These are phyloP conservation scores for Spea multiplicata DNA, from an alignment of 2,113 vertebrate genomes.

Conservation along the genomic window DNA sequence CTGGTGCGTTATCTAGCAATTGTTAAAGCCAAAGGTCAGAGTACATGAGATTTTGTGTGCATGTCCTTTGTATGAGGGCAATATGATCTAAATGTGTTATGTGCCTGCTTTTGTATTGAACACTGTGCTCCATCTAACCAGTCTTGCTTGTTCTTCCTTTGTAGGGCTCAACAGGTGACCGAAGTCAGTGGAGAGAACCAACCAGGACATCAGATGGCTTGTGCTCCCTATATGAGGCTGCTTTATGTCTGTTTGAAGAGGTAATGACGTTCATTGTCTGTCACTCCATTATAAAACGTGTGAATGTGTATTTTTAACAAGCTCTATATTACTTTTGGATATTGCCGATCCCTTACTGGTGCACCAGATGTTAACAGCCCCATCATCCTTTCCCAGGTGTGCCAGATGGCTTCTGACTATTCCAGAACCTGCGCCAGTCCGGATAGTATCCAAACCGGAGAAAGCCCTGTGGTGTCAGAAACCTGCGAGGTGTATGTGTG, in stretches of 20 bases:
- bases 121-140: background rate
- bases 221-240: conserved; percentile 89
- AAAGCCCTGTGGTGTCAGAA: conserved; percentile 85
- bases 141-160: conserved; percentile 40
- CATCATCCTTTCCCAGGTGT: conserved; percentile 67
- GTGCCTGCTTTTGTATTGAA: no score
- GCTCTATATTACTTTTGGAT: no score
- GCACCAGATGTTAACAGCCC: background rate
- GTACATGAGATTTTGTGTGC: no score
- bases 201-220: conserved; percentile 85
- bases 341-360: background rate
- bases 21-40: no score
- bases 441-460: conserved; percentile 90
- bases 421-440: conserved; percentile 92
- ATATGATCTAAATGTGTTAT: no score
- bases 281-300: background rate
- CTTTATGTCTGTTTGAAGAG: conserved; percentile 92
- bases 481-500: conserved; percentile 92
- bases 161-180: conserved; percentile 91
- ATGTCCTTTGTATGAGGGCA: no score
- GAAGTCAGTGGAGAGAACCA: conserved; percentile 95
- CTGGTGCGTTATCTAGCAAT: no score
- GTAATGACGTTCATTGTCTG: conserved; percentile 58
- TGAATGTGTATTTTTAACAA: background rate
- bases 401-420: conserved; percentile 88